Evolutionary conservation across 2,113 vertebrate genomes (phyloP).

Genomic region (Apteryx mantelli): DNA sequence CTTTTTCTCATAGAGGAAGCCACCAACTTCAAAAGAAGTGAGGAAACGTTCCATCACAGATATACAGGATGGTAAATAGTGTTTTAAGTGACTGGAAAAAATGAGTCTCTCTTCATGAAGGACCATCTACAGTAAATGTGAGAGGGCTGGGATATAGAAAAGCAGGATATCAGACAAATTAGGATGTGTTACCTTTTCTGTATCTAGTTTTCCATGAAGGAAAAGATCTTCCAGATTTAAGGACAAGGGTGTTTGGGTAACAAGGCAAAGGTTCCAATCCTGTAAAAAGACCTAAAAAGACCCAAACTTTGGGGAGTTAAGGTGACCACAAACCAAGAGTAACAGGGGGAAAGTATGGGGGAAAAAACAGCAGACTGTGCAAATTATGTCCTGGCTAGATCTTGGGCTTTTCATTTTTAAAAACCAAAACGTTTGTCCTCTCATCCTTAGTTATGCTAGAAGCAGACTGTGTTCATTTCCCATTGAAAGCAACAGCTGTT

Average conservation of each 20-base stretch:
- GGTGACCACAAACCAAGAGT: neutral
- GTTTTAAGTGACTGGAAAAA: neutral
- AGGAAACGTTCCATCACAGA: neutral
- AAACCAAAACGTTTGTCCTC: neutral
- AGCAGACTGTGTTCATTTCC: neutral
- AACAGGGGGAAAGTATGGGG: neutral
- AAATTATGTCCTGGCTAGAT: neutral
- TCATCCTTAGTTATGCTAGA: neutral
- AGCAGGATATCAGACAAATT: neutral
- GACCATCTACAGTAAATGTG: neutral
- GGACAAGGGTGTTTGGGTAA: neutral
- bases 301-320: neutral
- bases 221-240: neutral
- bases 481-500: neutral
- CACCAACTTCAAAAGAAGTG: neutral
- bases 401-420: neutral
- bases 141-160: accelerated
- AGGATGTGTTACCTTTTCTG: neutral
- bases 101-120: neutral
- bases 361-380: neutral
- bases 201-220: neutral
- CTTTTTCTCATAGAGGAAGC: neutral
- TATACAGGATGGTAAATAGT: neutral
- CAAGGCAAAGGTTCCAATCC: neutral
- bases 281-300: neutral